A percentile compares a stretch with the other conserved stretches of the same genome.
Conservation (phyloP, 2,797 vertebrate species). For the Pteropus rufus region DNA sequence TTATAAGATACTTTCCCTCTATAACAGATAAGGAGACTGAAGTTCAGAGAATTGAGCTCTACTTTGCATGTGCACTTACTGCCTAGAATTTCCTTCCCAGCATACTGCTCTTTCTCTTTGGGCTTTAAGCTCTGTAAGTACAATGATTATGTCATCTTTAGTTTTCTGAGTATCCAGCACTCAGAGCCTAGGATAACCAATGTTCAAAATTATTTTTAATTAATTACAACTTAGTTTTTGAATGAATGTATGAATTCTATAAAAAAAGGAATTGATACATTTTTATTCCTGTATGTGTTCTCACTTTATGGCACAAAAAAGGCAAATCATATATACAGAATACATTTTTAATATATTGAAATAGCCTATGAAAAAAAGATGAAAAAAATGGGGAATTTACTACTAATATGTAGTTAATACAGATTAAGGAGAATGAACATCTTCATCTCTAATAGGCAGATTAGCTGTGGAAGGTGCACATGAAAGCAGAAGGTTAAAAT, state of each 20-base stretch:
- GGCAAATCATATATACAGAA: background rate
- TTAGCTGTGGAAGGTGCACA: background rate
- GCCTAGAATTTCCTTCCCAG: background rate
- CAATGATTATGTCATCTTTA: too few species aligned
- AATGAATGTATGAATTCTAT: background rate
- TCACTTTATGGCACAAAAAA: background rate
- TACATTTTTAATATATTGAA: background rate
- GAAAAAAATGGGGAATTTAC: background rate
- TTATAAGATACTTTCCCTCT: background rate
- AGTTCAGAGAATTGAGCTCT: background rate
- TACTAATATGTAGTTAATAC: background rate
- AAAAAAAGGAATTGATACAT: background rate
- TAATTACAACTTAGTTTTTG: background rate
- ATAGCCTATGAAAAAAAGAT: background rate
- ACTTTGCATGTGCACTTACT: accelerated
- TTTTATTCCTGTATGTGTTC: background rate
- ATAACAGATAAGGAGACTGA: background rate
- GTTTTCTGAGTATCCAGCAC: background rate
- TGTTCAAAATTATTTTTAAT: background rate
- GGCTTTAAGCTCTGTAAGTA: background rate
- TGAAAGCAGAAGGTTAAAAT: background rate
- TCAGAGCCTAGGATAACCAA: background rate
- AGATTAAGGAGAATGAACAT: background rate
- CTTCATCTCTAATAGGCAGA: background rate
- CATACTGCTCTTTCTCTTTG: accelerated